A percentile compares a stretch with the other conserved stretches of the same genome.
phyloP scores from a whole-genome alignment of 2,888 invertebrate species.

The Apotomis betuletana region DNA sequence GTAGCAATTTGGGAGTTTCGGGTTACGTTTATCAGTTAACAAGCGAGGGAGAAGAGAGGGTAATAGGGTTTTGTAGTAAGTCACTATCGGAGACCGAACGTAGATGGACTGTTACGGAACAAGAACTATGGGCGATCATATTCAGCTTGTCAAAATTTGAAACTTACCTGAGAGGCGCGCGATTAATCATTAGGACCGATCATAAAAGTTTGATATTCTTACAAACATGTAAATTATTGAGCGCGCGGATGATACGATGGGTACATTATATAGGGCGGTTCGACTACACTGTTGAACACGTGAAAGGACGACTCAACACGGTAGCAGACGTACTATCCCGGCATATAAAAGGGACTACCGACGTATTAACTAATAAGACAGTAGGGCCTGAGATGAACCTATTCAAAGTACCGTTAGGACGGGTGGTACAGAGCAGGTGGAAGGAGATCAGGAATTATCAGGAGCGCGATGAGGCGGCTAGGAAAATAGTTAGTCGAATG shows the following conservation, averaged over 20 bases:
- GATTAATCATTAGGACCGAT: too few relatives aligned
- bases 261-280: slow-evolving; percentile 8
- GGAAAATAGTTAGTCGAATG: not conserved
- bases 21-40: not conserved
- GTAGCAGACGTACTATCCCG: slow-evolving; percentile 6
- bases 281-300: slow-evolving; percentile 1
- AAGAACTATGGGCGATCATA: too few relatives aligned
- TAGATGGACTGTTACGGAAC: too few relatives aligned
- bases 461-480: not conserved
- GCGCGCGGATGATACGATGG: slow-evolving; percentile 1
- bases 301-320: not conserved
- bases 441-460: not conserved
- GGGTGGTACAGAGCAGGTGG: not conserved
- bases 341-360: not conserved
- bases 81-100: too few relatives aligned
- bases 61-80: too few relatives aligned
- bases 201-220: too few relatives aligned
- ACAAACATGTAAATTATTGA: slow-evolving; percentile 7
- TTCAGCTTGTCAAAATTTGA: too few relatives aligned
- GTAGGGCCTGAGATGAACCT: not conserved
- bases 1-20: not conserved
- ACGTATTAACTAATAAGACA: not conserved
- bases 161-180: too few relatives aligned
- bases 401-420: not conserved
- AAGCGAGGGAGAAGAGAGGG: too few relatives aligned